Conservation (phyloP, 2,888 invertebrate genomes). For the Arctia plantaginis region DNA sequence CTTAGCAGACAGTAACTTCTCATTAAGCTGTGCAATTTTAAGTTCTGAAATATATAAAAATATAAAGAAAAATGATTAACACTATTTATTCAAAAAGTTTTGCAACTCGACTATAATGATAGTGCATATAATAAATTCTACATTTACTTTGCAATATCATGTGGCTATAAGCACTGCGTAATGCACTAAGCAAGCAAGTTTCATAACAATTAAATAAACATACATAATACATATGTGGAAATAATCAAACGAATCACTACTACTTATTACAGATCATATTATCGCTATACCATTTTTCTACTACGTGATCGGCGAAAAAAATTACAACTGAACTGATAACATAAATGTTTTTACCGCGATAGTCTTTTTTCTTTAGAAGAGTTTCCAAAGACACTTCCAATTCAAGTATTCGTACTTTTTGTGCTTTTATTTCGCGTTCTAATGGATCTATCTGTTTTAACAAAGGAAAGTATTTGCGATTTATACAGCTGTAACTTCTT, state of each 20-base stretch:
- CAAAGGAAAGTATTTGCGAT: slow-evolving; percentile 40
- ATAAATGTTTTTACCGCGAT: slow-evolving; percentile 78
- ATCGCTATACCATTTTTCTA: slow-evolving; percentile 12
- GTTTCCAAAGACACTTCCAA: slow-evolving; percentile 94
- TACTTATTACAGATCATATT: not conserved
- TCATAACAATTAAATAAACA: slow-evolving; percentile 19
- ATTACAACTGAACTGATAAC: slow-evolving; percentile 77
- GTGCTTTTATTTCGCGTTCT: slow-evolving; percentile 93
- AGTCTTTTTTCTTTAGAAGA: slow-evolving; percentile 91
- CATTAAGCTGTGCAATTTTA: slow-evolving; percentile 91
- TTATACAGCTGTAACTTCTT: slow-evolving; percentile 82
- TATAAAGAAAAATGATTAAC: not conserved
- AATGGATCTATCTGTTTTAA: slow-evolving; percentile 91
- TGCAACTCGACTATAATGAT: not conserved
- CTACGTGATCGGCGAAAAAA: slow-evolving; percentile 65
- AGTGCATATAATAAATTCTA: slow-evolving; percentile 6
- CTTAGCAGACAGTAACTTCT: slow-evolving; percentile 91
- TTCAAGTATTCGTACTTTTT: slow-evolving; percentile 92
- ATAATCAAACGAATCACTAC: slow-evolving; percentile 38
- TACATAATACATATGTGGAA: slow-evolving; percentile 40
- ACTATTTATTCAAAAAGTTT: not conserved
- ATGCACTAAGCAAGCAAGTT: slow-evolving; percentile 22
- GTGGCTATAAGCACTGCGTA: not conserved
- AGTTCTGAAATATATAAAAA: slow-evolving; percentile 83
- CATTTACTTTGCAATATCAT: slow-evolving; percentile 1